Percentiles rank a stretch among this genome's conserved stretches.
These are phyloP conservation scores for Drosophila malerkotliana DNA, from an alignment of 1,140 invertebrate species.

Conservation along the genomic window DNA sequence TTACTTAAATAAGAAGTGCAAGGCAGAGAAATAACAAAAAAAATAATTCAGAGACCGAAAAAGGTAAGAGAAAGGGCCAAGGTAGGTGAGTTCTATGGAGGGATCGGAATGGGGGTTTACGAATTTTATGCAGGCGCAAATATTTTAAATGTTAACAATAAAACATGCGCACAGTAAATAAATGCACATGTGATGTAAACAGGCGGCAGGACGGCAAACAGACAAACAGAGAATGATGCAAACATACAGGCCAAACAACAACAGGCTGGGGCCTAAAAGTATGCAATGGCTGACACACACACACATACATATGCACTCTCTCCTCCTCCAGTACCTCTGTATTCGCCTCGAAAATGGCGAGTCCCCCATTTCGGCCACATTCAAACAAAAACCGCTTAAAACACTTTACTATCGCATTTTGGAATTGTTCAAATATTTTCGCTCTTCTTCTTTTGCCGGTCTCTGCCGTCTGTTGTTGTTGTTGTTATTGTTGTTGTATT, in stretches of 20 bases:
- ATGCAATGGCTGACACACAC: slow-evolving; percentile 39
- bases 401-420: slow-evolving; percentile 83
- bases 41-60: slow-evolving; percentile 6
- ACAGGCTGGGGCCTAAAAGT: slow-evolving; percentile 63
- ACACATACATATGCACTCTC: too few species aligned
- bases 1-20: neutral
- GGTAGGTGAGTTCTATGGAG: slow-evolving; percentile 7
- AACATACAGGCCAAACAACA: slow-evolving; percentile 33
- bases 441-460: slow-evolving; percentile 15
- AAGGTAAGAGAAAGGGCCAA: slow-evolving; percentile 16
- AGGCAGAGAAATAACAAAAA: slow-evolving; percentile 10
- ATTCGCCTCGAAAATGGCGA: slow-evolving; percentile 20
- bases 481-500: slow-evolving; percentile 34
- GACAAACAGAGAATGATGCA: slow-evolving; percentile 13
- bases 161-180: slow-evolving; percentile 75
- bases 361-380: slow-evolving; percentile 29
- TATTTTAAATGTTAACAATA: slow-evolving; percentile 80
- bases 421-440: slow-evolving; percentile 82
- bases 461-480: slow-evolving; percentile 18
- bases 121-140: slow-evolving; percentile 73
- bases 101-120: neutral
- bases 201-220: slow-evolving; percentile 45
- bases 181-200: slow-evolving; percentile 42
- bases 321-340: too few species aligned
- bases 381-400: slow-evolving; percentile 82